Percentiles rank a stretch among this genome's conserved stretches.
These are phyloP conservation scores for Rhagonycha fulva DNA, from an alignment of 2,888 invertebrate species.

Conservation along the genomic window DNA sequence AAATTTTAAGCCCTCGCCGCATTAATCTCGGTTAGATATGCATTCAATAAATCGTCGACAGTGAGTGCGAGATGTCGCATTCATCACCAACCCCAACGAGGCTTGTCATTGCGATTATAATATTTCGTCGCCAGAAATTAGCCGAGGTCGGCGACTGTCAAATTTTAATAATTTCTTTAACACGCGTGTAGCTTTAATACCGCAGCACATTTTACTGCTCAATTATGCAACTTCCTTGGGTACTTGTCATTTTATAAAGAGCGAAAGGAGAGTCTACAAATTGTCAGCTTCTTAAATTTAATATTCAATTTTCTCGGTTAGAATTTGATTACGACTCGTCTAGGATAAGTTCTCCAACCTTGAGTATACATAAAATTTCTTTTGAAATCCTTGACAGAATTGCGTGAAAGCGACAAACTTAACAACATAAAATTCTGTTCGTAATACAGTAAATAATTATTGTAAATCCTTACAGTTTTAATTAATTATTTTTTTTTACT, in stretches of 20 bases:
- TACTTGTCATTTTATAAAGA: conserved; percentile 53
- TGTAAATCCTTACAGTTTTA: conserved; percentile 19
- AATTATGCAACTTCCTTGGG: conserved; percentile 52
- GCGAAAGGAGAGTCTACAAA: conserved; percentile 40
- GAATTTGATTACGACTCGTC: conserved; percentile 50
- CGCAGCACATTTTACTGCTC: conserved; percentile 48
- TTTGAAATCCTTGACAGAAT: conserved; percentile 40
- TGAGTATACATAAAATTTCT: conserved; percentile 37
- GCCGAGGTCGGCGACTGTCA: conserved; percentile 43
- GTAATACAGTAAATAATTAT: conserved; percentile 19
- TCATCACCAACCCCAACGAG: conserved; percentile 34
- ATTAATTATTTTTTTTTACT: background rate
- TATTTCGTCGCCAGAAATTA: conserved; percentile 37
- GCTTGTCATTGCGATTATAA: conserved; percentile 36
- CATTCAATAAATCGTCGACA: conserved; percentile 52
- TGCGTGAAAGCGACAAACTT: conserved; percentile 36
- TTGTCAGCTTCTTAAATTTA: conserved; percentile 55
- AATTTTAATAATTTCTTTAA: conserved; percentile 50
- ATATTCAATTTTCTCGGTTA: conserved; percentile 54
- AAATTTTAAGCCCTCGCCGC: conserved; percentile 43
- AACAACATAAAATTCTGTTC: conserved; percentile 37
- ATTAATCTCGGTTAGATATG: conserved; percentile 53
- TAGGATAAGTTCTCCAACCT: conserved; percentile 44
- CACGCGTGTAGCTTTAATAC: conserved; percentile 47
- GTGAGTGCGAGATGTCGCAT: conserved; percentile 41